Evolutionary conservation across 2,888 invertebrate genomes (phyloP), one percentile per base, ranked within the genome.

Genomic region (Amorpha juglandis): DNA sequence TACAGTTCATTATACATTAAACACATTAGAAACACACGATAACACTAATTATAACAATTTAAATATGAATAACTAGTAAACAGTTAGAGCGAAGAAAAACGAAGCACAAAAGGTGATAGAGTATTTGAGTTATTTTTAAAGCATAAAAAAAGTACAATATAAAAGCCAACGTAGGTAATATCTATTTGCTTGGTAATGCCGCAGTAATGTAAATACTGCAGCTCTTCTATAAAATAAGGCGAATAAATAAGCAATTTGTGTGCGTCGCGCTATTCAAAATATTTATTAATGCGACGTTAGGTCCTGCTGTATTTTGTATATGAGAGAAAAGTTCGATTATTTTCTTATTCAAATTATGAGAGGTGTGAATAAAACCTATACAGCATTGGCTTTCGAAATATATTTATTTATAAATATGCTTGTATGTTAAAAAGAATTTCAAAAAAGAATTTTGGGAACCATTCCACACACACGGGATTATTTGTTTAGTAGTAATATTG

Each of bases 221-320:
- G 42, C 19, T 58, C 58, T 42, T n/a, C 38, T 19, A 55, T 55
- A 38, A 42, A 58, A 58, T 58, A 19, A 19, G 58, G 58, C 38
- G 58, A 58, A 58, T 58, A 58, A 58, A 58, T 58, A 58, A 58
- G 58, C 58, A 58, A 58, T 58, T 58, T 58, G 58, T 16, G 42
- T 58, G 42, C 58, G 42, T 42, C 58, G 58, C 35, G 55, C 38
- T 58, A 58, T 58, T 58, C 58, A 19, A 19, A 42, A 58, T 21
- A 58, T 58, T 58, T 42, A 58, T 42, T 21, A n/a, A 12, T 12
- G 42, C 7, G 38, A 38, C 38, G 16, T 38, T 38, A 42, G 16
- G 42, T 19, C 19, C 0, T 16, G 6, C 19, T 50, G 58, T 58
- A 12, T 55, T 38, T 53, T 42, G 38, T 19, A 58, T 38, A 38